These are phyloP conservation scores for Gopherus flavomarginatus DNA, from an alignment of 2,113 vertebrate species.

Conservation along the genomic window DNA sequence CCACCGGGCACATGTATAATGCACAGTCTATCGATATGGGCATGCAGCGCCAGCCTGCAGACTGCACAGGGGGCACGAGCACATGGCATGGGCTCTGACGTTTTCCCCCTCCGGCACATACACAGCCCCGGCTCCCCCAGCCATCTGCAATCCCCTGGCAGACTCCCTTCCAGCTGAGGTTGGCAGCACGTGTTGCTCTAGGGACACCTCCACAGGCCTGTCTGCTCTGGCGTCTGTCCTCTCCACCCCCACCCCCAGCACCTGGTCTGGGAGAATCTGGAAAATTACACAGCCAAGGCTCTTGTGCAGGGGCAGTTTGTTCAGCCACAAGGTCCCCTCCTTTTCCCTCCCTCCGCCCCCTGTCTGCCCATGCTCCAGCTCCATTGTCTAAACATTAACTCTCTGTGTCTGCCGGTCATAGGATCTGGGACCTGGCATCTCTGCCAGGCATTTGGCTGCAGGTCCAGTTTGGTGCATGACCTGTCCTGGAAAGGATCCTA, in stretches of 20 bases:
- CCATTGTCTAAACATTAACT: constrained; percentile 18
- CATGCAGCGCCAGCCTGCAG: not conserved
- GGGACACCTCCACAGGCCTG: not conserved
- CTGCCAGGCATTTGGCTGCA: not conserved
- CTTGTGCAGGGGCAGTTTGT: not conserved
- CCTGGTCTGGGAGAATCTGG: not conserved
- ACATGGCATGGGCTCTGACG: not conserved
- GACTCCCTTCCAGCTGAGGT: too few species aligned
- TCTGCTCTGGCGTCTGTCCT: not conserved
- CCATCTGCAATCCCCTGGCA: not conserved
- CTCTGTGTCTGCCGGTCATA: not conserved
- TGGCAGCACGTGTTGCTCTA: not conserved
- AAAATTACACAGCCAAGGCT: not conserved
- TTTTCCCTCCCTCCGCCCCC: not conserved
- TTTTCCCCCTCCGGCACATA: not conserved
- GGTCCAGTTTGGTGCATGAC: not conserved
- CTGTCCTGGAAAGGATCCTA: not conserved
- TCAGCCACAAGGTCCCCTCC: not conserved
- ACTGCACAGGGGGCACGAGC: not conserved
- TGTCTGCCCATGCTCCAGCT: not conserved
- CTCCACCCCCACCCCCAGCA: not conserved
- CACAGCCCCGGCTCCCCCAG: not conserved
- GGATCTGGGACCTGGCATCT: not conserved
- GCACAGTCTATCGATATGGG: too few species aligned
- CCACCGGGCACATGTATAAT: too few species aligned